Conservation (phyloP, 2,113 vertebrate species). For the Anoura caudifer region DNA sequence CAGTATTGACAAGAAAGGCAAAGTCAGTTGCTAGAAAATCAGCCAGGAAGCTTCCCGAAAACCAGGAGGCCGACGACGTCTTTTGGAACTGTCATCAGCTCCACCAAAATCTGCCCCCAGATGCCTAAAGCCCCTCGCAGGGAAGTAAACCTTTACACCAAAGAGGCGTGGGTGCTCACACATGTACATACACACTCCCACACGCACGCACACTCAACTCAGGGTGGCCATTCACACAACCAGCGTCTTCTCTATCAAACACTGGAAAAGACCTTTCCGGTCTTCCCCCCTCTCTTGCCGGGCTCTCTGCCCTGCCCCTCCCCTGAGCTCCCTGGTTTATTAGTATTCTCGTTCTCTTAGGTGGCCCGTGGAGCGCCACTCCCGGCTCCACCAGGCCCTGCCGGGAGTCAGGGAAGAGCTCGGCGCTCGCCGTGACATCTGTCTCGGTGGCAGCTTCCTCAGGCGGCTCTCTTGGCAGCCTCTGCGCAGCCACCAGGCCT, state of each 20-base stretch:
- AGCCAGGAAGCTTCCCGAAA: background rate
- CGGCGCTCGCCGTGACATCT: conserved; percentile 47
- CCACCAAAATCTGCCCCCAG: rapidly evolving
- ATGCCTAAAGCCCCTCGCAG: rapidly evolving
- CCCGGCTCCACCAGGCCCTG: conserved; percentile 40
- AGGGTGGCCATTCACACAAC: background rate
- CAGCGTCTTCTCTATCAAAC: background rate
- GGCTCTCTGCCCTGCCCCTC: background rate
- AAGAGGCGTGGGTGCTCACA: rapidly evolving
- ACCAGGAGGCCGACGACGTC: rapidly evolving
- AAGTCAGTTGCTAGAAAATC: background rate
- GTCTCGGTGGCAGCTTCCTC: conserved; percentile 51
- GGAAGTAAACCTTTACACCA: rapidly evolving
- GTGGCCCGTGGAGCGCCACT: background rate
- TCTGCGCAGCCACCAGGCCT: conserved; percentile 47
- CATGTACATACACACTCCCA: rapidly evolving
- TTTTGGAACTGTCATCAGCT: background rate
- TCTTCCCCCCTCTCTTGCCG: background rate
- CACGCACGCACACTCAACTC: background rate
- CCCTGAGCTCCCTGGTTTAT: background rate
- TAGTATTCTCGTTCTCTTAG: conserved; percentile 11
- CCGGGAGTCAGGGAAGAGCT: conserved; percentile 1
- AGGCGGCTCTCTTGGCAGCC: conserved; percentile 54
- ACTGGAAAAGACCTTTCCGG: rapidly evolving
- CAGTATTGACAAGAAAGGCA: background rate